Evolutionary conservation across 2,797 vertebrate genomes (phyloP), one percentile per base, ranked within the genome.

Genomic region (Darevskia nairensis): DNA sequence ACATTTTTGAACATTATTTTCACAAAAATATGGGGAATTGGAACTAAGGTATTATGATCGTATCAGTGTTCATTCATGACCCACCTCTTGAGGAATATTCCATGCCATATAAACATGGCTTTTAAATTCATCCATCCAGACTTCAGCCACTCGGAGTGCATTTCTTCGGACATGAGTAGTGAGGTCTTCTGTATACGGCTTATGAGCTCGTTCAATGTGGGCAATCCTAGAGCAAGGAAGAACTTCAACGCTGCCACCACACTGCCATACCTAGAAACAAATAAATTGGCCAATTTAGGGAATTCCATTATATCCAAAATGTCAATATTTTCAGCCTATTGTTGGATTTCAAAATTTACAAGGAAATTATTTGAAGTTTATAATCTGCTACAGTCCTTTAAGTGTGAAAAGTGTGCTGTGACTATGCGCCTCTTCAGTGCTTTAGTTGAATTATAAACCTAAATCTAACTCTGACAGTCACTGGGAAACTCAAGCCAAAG

Each of bases 101-200:
- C 99, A 99, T 0, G 99, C 99, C 99, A 99, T 99, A 89, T 99
- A 99, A 76, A 99, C 99, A 0, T 99, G 99, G 89, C 97, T 99
- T 95, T 99, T 99, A 90, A 99, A 99, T 93, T 99, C 99, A 50
- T 99, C 99, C 99, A 99, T 99, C 99, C 99, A 99, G 88, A 99
- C 99, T 90, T 99, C 98, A 0, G 99, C 99, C 83, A 98, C 98
- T 88, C 99, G 96, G 23, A 99, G 97, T 0, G 99, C 99, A 0
- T 99, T 99, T 66, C 99, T 97, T 23, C 99, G 98, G 81, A 99
- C 98, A 0, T 99, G 98, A 5, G 97, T 96, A 0, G 98, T 99
- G 15, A 99, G 97, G 88, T 99, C 98, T 84, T 99, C 98, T 0
- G 99, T 99, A 96, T 99, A 99, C 0, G 99, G 99, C 92, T 99